These are phyloP conservation scores for Chrysocyon brachyurus DNA, from an alignment of 2,797 vertebrate species.

Conservation along the genomic window DNA sequence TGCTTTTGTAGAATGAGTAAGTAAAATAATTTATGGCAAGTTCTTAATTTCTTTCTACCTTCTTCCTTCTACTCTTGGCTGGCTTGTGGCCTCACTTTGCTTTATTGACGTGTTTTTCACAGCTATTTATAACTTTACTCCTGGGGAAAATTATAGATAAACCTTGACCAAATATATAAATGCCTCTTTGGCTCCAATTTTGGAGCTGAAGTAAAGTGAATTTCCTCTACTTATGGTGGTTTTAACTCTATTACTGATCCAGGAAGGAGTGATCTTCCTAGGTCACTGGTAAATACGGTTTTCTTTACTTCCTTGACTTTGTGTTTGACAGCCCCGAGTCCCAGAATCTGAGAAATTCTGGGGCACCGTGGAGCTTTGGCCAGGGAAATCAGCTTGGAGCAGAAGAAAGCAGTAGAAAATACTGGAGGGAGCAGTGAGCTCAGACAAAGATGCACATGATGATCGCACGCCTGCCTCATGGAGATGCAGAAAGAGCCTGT, in stretches of 20 bases:
- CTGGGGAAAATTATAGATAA: constrained; percentile 13
- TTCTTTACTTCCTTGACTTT: neutral
- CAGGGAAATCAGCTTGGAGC: neutral
- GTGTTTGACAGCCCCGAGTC: neutral
- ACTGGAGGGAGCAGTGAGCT: neutral
- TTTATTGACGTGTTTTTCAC: constrained; percentile 9
- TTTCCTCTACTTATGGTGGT: neutral
- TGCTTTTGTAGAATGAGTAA: constrained; percentile 39
- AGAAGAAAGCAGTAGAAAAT: neutral
- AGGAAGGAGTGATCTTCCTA: neutral
- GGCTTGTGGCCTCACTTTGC: constrained; percentile 13
- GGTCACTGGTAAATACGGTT: neutral
- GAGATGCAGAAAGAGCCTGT: neutral
- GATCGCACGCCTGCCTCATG: neutral
- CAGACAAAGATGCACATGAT: neutral
- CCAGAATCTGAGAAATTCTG: neutral
- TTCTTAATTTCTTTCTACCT: neutral
- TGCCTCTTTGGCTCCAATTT: neutral
- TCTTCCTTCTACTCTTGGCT: neutral
- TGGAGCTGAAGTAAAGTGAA: constrained; percentile 3
- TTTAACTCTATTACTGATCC: neutral
- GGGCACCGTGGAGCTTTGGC: neutral
- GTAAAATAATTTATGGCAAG: neutral
- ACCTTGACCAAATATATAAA: neutral
- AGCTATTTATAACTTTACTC: constrained; percentile 52